Evolutionary conservation across 2,888 invertebrate species (phyloP), one percentile per base, ranked within the genome.

Genomic region (Harpalus rubripes): DNA sequence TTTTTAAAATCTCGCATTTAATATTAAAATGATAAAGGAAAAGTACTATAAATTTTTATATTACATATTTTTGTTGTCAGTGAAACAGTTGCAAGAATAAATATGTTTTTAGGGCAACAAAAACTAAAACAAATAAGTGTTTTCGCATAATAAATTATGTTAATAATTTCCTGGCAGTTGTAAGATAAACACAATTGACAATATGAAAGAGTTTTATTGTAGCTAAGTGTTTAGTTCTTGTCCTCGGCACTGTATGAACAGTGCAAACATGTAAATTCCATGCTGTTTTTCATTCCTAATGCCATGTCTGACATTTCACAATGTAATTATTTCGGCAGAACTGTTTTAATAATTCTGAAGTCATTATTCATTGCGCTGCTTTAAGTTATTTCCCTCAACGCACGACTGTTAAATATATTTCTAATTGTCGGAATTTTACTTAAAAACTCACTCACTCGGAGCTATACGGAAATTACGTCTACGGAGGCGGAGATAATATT

Each of bases 141-240:
- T 61, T 59, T 59, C 16, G 59, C 16, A 59, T 15, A 59, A 63
- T 22, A 63, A 63, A 63, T 63, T 16, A 7, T 63, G 63, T 26
- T 63, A 22, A 63, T 26, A 63, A 22, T 18, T 10, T 63, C 63
- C 63, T 65, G 65, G 39, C 65, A 32, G 65, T 18, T 22, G 22
- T n/a, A 65, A 65, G 22, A 65, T 65, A 15, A 65, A 65, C 32
- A 26, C 32, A 26, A 65, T 68, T 39, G 68, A 68, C 68, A 68
- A 68, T 68, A 74, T 74, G 74, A 74, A 74, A 52, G 44, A 74
- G 52, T 74, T 74, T 74, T 74, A 68, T 68, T 68, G 68, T 68
- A 74, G 74, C 74, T 74, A 74, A 74, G 74, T 74, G 74, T 74
- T 74, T 74, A 74, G 74, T 74, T 74, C 74, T 74, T 74, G 74